Evolutionary conservation across 2,113 vertebrate genomes (phyloP).

Genomic region (Nerophis lumbriciformis): DNA sequence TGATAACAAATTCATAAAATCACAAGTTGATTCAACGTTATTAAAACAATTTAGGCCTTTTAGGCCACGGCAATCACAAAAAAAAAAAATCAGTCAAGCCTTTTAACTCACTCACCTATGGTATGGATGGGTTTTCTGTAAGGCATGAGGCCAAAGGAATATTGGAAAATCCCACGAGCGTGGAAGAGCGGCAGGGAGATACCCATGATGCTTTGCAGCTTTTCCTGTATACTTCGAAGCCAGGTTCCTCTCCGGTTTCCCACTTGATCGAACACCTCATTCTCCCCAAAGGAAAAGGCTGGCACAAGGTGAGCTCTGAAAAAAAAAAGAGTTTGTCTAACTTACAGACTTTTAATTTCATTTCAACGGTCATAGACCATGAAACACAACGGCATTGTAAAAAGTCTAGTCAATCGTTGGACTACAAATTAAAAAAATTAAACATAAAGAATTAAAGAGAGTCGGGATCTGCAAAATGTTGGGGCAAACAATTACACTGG

Average conservation of each 20-base stretch:
- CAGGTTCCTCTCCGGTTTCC: slow-evolving; percentile 77
- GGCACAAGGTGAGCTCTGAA: slow-evolving; percentile 80
- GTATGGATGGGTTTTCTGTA: slow-evolving; percentile 84
- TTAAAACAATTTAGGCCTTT: no score
- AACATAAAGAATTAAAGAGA: no score
- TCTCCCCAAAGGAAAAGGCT: slow-evolving; percentile 91
- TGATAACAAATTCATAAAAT: no score
- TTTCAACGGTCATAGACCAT: no score
- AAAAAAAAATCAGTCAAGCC: not conserved
- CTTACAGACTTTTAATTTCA: no score
- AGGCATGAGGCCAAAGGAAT: slow-evolving; percentile 86
- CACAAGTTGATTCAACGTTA: no score
- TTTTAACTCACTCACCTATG: slow-evolving; percentile 74
- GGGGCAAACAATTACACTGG: no score
- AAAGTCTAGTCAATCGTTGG: no score
- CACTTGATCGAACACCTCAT: slow-evolving; percentile 85
- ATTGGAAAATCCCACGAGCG: slow-evolving; percentile 89
- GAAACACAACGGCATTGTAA: no score
- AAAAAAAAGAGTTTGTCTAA: not conserved
- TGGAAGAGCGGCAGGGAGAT: slow-evolving; percentile 88
- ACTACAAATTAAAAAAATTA: not conserved
- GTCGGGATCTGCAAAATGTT: no score
- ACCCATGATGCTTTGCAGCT: slow-evolving; percentile 82
- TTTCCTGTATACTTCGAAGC: slow-evolving; percentile 76
- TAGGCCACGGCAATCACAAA: no score